phyloP scores from a whole-genome alignment of 2,113 vertebrate species.

The Dasyprocta punctata region DNA sequence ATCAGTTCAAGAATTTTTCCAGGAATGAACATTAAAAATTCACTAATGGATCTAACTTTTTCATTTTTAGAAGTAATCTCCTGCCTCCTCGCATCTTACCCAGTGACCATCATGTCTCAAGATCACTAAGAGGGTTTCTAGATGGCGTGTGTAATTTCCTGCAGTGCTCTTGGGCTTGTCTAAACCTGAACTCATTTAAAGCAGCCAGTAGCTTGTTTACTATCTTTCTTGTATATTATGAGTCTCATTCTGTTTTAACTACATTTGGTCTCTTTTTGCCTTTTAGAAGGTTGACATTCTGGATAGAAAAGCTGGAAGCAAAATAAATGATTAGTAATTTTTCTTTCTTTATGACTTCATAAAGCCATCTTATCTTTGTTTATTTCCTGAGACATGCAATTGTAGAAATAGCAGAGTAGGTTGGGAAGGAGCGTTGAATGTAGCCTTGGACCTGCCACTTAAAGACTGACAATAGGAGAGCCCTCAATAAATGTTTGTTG shows the following conservation, averaged over 20 bases:
- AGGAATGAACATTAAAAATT: slow-evolving; percentile 44
- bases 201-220: neutral
- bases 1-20: slow-evolving; percentile 47
- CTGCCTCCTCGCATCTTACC: slow-evolving; percentile 29
- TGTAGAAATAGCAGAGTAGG: neutral
- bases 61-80: slow-evolving; percentile 20
- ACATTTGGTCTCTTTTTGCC: neutral
- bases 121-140: neutral
- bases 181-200: neutral
- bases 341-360: neutral
- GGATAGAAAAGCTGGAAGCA: slow-evolving; percentile 21
- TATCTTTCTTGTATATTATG: neutral
- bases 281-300: neutral
- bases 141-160: neutral
- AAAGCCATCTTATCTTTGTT: neutral
- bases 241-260: neutral
- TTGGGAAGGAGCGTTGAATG: neutral
- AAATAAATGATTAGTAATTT: neutral
- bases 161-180: neutral
- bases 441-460: neutral
- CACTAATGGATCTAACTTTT: neutral
- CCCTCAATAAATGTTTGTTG: neutral
- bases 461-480: neutral
- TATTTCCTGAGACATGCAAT: neutral
- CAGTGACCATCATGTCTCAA: neutral